Percentiles rank a stretch among this genome's conserved stretches.
Evolutionary conservation across 2,797 vertebrate genomes (phyloP).

Genomic region (Simalia tracyae): DNA sequence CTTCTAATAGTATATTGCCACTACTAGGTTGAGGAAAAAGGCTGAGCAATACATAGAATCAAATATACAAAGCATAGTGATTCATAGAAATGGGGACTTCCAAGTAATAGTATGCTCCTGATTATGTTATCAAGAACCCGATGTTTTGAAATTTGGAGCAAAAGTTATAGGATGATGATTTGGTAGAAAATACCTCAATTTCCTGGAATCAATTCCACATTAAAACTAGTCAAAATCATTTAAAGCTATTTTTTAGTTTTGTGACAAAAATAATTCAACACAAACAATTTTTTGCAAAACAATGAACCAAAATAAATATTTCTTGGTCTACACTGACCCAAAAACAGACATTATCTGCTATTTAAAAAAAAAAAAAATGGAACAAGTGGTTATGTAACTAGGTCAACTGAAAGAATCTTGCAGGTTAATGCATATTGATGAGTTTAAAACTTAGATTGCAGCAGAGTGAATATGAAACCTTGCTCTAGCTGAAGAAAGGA

Average conservation of each 20-base stretch:
- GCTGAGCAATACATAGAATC: no score
- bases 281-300: neutral
- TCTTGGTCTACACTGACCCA: neutral
- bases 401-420: conserved; percentile 35
- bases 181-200: neutral
- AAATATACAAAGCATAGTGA: no score
- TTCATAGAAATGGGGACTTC: neutral
- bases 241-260: neutral
- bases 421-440: conserved; percentile 34
- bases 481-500: conserved; percentile 49
- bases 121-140: neutral
- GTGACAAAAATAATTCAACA: neutral
- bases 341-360: neutral
- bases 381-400: conserved; percentile 62
- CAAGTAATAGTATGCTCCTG: no score
- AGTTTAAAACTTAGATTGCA: conserved; percentile 27
- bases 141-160: neutral
- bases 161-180: neutral
- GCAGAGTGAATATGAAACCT: conserved; percentile 37
- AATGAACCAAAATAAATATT: neutral
- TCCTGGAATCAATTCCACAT: neutral
- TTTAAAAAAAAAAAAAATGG: neutral
- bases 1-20: neutral
- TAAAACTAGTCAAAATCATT: neutral
- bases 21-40: neutral